Conservation (phyloP, 2,113 vertebrate genomes). For the Notiomystis cincta region DNA sequence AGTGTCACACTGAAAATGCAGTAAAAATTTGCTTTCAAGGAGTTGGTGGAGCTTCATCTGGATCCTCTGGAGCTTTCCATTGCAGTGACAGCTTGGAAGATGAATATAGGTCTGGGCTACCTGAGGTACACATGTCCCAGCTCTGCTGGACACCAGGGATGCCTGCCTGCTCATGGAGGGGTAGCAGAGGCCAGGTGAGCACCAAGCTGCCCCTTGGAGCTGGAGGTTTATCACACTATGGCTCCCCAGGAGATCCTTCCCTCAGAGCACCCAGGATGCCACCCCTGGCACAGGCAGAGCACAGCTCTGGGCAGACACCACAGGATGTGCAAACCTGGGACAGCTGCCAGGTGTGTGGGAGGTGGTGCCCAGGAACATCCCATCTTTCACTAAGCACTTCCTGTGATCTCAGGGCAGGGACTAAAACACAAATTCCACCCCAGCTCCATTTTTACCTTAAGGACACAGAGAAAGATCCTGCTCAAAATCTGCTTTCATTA, state of each 20-base stretch:
- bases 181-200: background rate
- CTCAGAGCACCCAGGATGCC: background rate
- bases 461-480: background rate
- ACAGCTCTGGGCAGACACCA: background rate
- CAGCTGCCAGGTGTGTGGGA: background rate
- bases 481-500: background rate
- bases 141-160: background rate
- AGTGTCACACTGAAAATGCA: background rate
- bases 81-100: background rate
- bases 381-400: background rate
- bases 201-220: background rate
- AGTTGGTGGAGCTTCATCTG: background rate
- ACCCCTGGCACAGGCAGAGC: background rate
- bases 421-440: background rate
- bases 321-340: background rate
- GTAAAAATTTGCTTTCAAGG: background rate
- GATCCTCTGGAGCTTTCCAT: background rate
- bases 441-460: background rate
- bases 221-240: background rate
- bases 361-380: background rate
- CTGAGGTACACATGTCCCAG: fast-evolving
- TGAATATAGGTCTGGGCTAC: background rate
- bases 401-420: background rate
- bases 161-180: background rate
- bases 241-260: background rate